Base-by-base conservation (phyloP, 92 coral and sea anemone species). In the Pocillopora meandrina region DNA sequence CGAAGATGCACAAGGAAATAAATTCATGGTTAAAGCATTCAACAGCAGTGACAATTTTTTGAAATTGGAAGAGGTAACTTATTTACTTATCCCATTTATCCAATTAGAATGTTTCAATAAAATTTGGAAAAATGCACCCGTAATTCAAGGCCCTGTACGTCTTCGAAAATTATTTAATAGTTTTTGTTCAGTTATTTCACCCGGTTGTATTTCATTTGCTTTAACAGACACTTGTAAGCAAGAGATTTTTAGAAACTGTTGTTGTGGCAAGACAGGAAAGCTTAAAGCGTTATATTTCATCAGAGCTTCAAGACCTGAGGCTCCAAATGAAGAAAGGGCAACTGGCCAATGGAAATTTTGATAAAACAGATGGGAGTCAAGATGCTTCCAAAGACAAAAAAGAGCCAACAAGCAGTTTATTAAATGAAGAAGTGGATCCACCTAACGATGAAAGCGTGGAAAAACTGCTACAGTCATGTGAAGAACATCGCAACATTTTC, bases 251-350 rank as follows among this genome's bases (percentile, higher is more conserved):
- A n/a, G 93, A 92, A 85, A 85, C 84, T 77, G 84, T 93, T 74
- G 86, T 90, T 4, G 69, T 65, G 6, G 93, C 93, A 71, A 69
- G 98, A 17, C 93, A 94, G 47, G 98, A 94, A 35, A 94, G 95
- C 76, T 72, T 94, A 33, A 89, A 87, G 47, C 95, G 95, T 2
- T 42, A 42, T 34, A 93, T 93, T n/a, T 88, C 90, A 4, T 88
- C 90, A 63, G 93, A 94, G 78, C 87, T 94, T 55, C 83, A 89
- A 55, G 87, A 82, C 73, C 88, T 94, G 23, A 77, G 92, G 64
- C 83, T 90, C 59, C 78, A 87, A 60, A 84, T 94, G 34, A 84
- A 86, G 57, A 64, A 68, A 83, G 85, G 89, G 6, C 81, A 86
- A 21, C 36, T 85, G 75, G 89, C 84, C 33, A 77, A 69, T 18